Conservation (phyloP, 2,113 vertebrate genomes). For the Opisthocomus hoazin region DNA sequence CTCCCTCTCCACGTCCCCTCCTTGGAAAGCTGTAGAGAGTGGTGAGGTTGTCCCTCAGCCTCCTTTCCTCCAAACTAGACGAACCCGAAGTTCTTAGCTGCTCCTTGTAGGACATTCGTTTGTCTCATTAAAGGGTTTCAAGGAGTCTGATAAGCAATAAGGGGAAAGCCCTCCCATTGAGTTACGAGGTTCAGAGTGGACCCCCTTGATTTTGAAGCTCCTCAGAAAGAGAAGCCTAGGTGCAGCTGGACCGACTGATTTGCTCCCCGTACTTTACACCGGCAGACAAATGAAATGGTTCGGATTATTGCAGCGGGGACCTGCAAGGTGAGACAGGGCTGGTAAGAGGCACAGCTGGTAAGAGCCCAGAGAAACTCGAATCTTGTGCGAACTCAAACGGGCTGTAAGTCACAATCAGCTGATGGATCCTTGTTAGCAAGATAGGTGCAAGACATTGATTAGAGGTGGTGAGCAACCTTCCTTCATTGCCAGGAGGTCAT, state of each 20-base stretch:
- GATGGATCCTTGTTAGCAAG: not conserved
- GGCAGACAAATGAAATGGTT: not conserved
- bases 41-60: not conserved
- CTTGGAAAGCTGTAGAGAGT: not conserved
- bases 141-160: too few relatives aligned
- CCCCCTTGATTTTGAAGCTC: too few relatives aligned
- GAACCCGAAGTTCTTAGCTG: not conserved
- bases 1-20: not conserved
- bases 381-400: not conserved
- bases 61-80: not conserved
- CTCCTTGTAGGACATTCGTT: not conserved
- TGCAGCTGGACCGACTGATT: not conserved
- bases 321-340: not conserved
- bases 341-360: not conserved
- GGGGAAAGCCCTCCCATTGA: too few relatives aligned
- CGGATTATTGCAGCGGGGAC: not conserved
- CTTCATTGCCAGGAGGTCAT: not conserved
- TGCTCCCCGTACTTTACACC: not conserved
- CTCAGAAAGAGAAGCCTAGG: too few relatives aligned
- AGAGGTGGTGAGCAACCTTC: not conserved
- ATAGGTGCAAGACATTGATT: not conserved
- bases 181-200: too few relatives aligned
- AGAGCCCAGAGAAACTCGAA: not conserved
- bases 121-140: too few relatives aligned
- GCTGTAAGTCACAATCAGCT: not conserved